Base-by-base conservation (phyloP, 2,113 vertebrate species). In the Lophura nycthemera region DNA sequence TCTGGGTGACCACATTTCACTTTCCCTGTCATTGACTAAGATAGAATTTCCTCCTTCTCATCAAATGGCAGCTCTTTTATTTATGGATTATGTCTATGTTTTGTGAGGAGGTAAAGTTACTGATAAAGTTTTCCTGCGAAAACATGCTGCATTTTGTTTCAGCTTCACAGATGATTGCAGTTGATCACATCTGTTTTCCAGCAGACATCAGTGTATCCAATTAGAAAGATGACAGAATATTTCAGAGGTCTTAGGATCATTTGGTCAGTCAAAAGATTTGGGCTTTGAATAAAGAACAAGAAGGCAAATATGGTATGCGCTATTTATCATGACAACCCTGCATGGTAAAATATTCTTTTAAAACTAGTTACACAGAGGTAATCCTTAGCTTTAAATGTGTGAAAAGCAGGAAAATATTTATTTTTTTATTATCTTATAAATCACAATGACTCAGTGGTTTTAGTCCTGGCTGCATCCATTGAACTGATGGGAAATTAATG, bases 101-200 rank as follows among this genome's bases (percentile, higher is more conserved):
- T 90, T 91, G 88, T 76, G 93, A 88, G 73, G 88, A 93, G 93
- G 90, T 81, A 91, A 43, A 92, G 61, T 91, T 83, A 89, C 91
- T 94, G 96, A 95, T 95, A 95, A 88, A 95, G 43, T 57, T 95
- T 88, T 64, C 36, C 70, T 72, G 25, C 24, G 72, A 27, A 76
- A 82, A 76, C 82, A 61, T 34, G 43, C 79, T 59, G 65, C 84
- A 42, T 91, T 91, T 94, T 77, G n/a, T 81, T 93, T 94, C 81
- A 80, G 92, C 63, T 48, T 88, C 73, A 81, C 90, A 95, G 76
- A 95, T 82, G 90, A 91, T 65, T 90, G 83, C 88, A 94, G 91
- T 90, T 65, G 61, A 94, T 94, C 94, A 95, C 95, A 97, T 96
- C 91, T 96, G 94, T 90, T 96, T 96, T 78, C 80, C 94, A 96